These are phyloP conservation scores for Pseudochirops corinnae DNA, from an alignment of 2,797 vertebrate genomes.

Conservation along the genomic window DNA sequence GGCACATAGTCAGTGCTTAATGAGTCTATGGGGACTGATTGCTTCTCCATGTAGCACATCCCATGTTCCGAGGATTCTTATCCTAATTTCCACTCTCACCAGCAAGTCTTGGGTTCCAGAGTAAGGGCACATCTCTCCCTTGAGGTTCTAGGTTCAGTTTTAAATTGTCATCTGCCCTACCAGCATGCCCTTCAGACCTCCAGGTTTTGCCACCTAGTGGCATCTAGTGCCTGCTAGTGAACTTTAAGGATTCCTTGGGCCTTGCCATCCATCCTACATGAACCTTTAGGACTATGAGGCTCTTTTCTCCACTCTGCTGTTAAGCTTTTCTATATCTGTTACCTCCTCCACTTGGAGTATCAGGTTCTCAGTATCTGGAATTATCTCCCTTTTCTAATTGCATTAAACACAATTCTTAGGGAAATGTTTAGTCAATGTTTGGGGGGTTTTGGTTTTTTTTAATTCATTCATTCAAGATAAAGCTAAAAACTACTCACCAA, in stretches of 20 bases:
- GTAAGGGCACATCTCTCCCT: background rate
- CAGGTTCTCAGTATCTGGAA: background rate
- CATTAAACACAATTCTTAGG: background rate
- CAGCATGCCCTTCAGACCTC: background rate
- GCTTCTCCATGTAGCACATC: background rate
- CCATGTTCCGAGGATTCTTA: background rate
- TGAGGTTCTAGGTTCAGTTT: background rate
- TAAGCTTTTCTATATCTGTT: background rate
- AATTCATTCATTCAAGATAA: background rate
- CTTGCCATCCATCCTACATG: background rate
- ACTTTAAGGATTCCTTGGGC: background rate
- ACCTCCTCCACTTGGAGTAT: background rate
- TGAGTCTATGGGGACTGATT: background rate
- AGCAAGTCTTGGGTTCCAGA: background rate
- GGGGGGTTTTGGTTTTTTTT: background rate
- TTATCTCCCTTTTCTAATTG: background rate
- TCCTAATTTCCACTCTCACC: background rate
- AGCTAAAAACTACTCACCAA: background rate
- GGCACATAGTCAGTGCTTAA: background rate
- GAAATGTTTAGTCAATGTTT: background rate
- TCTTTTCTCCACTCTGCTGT: background rate
- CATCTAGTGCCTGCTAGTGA: background rate
- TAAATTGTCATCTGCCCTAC: background rate
- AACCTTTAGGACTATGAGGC: background rate
- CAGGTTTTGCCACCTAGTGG: background rate